A percentile compares a stretch with the other conserved stretches of the same genome.
phyloP scores from a whole-genome alignment of 2,113 vertebrate genomes.

The Garra rufa region DNA sequence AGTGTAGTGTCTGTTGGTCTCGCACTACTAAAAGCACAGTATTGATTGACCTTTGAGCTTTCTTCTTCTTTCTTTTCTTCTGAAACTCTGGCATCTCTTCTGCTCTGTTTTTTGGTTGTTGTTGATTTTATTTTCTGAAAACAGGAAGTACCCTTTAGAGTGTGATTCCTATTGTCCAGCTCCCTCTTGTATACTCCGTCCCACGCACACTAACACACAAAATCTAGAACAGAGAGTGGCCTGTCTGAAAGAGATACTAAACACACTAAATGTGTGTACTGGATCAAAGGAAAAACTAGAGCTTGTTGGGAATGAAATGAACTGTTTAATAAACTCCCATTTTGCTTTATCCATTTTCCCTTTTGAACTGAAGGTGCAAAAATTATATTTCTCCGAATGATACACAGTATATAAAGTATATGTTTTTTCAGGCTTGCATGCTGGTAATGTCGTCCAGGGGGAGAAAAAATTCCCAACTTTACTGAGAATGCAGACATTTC shows the following conservation, averaged over 20 bases:
- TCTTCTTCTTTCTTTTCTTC: background rate
- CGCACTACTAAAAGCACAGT: background rate
- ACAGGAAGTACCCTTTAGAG: conserved; percentile 5
- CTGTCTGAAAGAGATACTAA: background rate
- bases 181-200: background rate
- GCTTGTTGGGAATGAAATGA: background rate
- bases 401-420: background rate
- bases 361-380: background rate
- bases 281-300: background rate
- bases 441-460: background rate
- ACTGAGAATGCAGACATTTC: conserved; percentile 12
- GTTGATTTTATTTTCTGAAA: background rate
- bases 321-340: background rate
- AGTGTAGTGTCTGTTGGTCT: background rate
- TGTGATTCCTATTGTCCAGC: conserved; percentile 17
- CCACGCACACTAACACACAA: background rate
- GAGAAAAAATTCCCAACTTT: background rate
- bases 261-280: too few species aligned
- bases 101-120: background rate
- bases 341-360: too few species aligned
- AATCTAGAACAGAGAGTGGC: background rate
- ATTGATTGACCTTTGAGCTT: background rate
- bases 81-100: background rate
- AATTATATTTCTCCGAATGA: background rate
- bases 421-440: background rate